Evolutionary conservation across 2,113 vertebrate genomes (phyloP).

Genomic region (Myotis brandtii): DNA sequence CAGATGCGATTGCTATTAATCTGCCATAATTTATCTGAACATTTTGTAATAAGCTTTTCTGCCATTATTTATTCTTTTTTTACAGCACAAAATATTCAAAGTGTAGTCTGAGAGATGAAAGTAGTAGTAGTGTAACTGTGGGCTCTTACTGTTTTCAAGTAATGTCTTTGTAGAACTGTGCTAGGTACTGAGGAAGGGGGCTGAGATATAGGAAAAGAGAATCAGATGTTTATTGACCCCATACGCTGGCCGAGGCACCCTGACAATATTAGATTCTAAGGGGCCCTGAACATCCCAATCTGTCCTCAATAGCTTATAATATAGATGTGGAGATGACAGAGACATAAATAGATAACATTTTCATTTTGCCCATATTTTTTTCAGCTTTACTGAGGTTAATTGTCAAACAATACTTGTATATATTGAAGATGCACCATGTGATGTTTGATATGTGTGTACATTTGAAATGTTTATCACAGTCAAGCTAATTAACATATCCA

Average conservation of each 20-base stretch:
- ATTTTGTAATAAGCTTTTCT: background rate
- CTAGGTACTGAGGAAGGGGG: background rate
- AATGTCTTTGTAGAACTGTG: background rate
- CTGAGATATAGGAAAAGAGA: background rate
- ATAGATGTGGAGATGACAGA: background rate
- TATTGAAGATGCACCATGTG: background rate
- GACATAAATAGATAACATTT: background rate
- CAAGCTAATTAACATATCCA: background rate
- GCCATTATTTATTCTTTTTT: conserved; percentile 58
- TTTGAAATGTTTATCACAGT: background rate
- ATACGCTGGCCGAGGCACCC: background rate
- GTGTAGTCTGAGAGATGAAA: conserved; percentile 24
- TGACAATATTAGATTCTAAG: background rate
- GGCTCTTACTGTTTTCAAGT: background rate
- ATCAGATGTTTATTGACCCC: background rate
- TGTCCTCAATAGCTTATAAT: background rate
- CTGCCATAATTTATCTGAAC: conserved; percentile 19
- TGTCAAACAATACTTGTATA: background rate
- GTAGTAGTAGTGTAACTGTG: background rate
- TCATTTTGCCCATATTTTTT: background rate
- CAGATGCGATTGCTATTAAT: conserved; percentile 42
- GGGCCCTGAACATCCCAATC: background rate
- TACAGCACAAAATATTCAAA: conserved; percentile 47
- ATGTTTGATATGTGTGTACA: background rate
- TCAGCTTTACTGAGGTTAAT: background rate